Base-by-base conservation (phyloP, 2,113 vertebrate species). In the Plestiodon gilberti region DNA sequence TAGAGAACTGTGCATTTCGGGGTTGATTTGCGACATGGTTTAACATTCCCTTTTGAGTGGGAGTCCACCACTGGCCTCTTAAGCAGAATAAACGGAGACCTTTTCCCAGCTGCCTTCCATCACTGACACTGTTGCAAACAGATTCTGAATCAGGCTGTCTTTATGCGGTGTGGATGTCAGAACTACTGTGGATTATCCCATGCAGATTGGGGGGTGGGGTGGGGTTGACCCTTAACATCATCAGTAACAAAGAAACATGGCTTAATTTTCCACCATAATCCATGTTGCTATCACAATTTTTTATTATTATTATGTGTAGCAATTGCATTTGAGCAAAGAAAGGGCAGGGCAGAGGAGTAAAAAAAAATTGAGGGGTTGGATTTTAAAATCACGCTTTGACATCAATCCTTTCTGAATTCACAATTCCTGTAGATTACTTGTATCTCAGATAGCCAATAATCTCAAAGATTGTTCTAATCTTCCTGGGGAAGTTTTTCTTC, bases 61-160 rank as follows among this genome's bases (percentile, higher is more conserved):
- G 96, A 95, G 91, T 91, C 90, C 71, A 1, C 80, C 93, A 89
- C 90, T 93, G 93, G 81, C 90, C 93, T 94, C 92, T 91, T 48
- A 89, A 91, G 90, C 82, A 38, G 87, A 94, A 93, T 90, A 88
- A 93, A 90, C 88, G 64, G 78, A 91, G 91, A 61, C 13, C 0
- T 1, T 75, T 82, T 67, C 71, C 22, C 95, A 96, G 95, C 95
- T 97, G 96, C 93, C 95, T 97, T 92, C 91, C 94, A 93, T 96
- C 96, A 96, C 82, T 74, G 88, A 3, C 28, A 91, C 90, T 64
- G 82, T 90, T 91, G 87, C 84, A 86, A 90, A 92, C 89, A 92
- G 86, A 83, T 91, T 88, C 79, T 85, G 69, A 89, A 69, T 64
- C 87, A 0, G 76, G 67, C 76, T 80, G 52, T 59, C 90, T 91